Percentiles rank a stretch among this genome's conserved stretches.
Evolutionary conservation across 2,888 invertebrate species (phyloP).

Genomic region (Lathronympha strigana): DNA sequence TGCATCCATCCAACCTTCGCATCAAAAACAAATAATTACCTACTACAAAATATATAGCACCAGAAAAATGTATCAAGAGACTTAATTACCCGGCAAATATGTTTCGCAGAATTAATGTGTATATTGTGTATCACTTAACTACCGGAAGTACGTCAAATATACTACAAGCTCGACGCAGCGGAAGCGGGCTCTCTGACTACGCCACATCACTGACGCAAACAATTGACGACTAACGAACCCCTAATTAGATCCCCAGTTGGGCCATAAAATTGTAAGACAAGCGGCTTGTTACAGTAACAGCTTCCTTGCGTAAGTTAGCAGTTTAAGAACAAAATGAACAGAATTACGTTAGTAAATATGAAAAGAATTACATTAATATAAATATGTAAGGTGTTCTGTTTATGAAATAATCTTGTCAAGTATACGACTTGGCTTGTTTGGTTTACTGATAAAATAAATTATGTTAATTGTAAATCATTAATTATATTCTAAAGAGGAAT

Average conservation of each 20-base stretch:
- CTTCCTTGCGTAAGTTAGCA: slow-evolving; percentile 11
- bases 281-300: slow-evolving; percentile 34
- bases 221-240: slow-evolving; percentile 70
- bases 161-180: neutral
- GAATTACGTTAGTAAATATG: too few relatives aligned
- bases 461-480: too few relatives aligned
- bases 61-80: neutral
- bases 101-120: neutral
- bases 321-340: too few relatives aligned
- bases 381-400: too few relatives aligned
- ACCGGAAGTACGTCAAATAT: neutral
- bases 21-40: too few relatives aligned
- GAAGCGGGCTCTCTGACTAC: neutral
- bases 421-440: too few relatives aligned
- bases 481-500: too few relatives aligned
- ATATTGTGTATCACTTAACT: neutral
- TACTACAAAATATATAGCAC: too few relatives aligned
- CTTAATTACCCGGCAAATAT: neutral
- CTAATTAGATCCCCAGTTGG: slow-evolving; percentile 60
- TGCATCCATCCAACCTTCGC: too few relatives aligned
- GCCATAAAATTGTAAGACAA: slow-evolving; percentile 47
- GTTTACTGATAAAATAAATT: too few relatives aligned
- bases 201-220: slow-evolving; percentile 53
- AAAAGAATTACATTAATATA: too few relatives aligned
- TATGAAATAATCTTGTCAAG: too few relatives aligned